Evolutionary conservation across 2,797 vertebrate genomes (phyloP).

Genomic region (Rhinella marina): DNA sequence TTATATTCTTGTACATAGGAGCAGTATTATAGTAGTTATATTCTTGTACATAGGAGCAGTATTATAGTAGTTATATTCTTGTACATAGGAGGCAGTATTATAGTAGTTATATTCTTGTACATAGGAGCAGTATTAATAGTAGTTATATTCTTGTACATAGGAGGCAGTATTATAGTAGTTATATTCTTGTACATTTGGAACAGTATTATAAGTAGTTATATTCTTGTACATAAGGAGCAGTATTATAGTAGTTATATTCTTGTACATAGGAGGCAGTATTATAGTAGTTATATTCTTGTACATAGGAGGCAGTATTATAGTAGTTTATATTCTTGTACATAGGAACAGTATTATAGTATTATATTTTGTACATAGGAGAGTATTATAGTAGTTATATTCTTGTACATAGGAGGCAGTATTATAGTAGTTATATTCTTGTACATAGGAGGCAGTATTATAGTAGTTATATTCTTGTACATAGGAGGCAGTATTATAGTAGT

Average conservation of each 20-base stretch:
- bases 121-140: constrained; percentile 11
- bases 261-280: constrained; percentile 16
- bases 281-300: constrained; percentile 4
- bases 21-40: not conserved
- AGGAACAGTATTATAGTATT: constrained; percentile 1
- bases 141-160: constrained; percentile 6
- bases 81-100: constrained; percentile 9
- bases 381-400: no score
- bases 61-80: not conserved
- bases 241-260: constrained; percentile 20
- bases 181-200: not conserved
- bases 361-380: not conserved
- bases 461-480: no score
- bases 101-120: not conserved
- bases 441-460: no score
- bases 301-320: not conserved
- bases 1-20: not conserved
- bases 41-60: not conserved
- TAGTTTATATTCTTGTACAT: not conserved
- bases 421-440: no score
- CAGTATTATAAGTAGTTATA: constrained; percentile 18
- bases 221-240: not conserved
- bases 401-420: no score
- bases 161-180: not conserved
- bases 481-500: no score